Conservation (phyloP, 2,888 invertebrate genomes). For the Lissonota sp. region DNA sequence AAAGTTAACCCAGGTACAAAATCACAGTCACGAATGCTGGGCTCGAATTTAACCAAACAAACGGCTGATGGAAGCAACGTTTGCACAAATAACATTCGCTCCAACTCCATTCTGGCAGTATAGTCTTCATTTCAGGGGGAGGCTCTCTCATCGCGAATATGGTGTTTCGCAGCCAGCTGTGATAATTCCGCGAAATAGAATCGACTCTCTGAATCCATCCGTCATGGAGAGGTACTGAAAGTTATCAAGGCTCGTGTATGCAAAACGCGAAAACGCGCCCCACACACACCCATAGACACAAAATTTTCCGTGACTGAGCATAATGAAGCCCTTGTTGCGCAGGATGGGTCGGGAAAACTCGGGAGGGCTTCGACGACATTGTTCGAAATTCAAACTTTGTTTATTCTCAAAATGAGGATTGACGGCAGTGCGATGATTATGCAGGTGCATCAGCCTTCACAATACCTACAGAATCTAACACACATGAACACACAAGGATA, state of each 20-base stretch:
- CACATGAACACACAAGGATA: background rate
- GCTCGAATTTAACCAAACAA: too few species aligned
- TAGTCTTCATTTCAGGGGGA: too few species aligned
- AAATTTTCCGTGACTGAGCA: too few species aligned
- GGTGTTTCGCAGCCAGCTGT: too few species aligned
- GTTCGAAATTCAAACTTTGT: conserved; percentile 62
- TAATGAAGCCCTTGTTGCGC: background rate
- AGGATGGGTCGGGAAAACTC: background rate
- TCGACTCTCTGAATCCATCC: background rate
- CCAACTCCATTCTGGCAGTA: too few species aligned
- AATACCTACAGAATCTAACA: background rate
- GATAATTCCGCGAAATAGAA: background rate
- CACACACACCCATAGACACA: too few species aligned
- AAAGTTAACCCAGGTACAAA: too few species aligned
- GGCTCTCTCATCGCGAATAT: too few species aligned
- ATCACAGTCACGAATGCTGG: too few species aligned
- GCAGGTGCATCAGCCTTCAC: conserved; percentile 20
- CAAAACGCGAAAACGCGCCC: background rate
- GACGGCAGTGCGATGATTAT: conserved; percentile 22
- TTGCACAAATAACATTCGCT: too few species aligned
- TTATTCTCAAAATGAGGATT: conserved; percentile 54
- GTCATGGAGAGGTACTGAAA: background rate
- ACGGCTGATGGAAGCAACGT: too few species aligned
- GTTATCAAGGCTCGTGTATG: background rate
- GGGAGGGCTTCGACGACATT: conserved; percentile 33